Evolutionary conservation across 1,140 invertebrate genomes (phyloP).

Genomic region (Brachionus rotundiformis): DNA sequence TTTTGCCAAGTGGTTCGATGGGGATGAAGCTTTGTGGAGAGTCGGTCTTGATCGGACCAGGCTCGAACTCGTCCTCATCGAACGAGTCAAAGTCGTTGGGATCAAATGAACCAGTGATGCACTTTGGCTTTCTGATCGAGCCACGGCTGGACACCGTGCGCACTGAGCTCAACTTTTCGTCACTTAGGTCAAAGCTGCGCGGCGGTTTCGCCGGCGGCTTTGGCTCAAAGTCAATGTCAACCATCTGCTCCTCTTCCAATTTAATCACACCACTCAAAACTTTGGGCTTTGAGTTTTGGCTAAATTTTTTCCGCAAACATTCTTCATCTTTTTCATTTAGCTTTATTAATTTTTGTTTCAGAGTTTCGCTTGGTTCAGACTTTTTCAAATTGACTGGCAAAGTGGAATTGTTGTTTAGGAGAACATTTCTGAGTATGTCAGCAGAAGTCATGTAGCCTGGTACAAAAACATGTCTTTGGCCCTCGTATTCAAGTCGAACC

Average conservation of each 20-base stretch:
- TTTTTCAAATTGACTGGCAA: background rate
- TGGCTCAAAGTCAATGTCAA: background rate
- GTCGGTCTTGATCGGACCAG: too few species aligned
- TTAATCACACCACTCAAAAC: background rate
- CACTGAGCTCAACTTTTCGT: background rate
- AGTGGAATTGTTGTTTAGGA: conserved; percentile 17
- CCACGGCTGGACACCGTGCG: background rate
- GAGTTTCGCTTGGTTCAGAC: background rate
- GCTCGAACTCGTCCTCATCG: conserved; percentile 26
- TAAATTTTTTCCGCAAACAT: conserved; percentile 5
- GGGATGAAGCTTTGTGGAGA: background rate
- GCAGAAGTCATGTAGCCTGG: conserved; percentile 48
- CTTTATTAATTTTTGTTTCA: background rate
- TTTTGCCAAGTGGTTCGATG: background rate
- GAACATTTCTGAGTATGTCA: conserved; percentile 30
- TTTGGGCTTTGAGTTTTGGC: background rate
- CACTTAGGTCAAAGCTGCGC: background rate
- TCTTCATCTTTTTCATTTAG: conserved; percentile 35
- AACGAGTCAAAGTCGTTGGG: conserved; percentile 47
- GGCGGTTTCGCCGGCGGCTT: background rate
- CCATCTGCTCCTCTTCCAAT: background rate
- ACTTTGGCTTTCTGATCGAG: background rate
- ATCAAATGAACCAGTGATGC: conserved; percentile 32
- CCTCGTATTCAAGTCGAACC: conserved; percentile 14
- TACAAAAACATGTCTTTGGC: conserved; percentile 20